Base-by-base conservation (phyloP, 1,140 invertebrate species). In the Drosophila ficusphila region DNA sequence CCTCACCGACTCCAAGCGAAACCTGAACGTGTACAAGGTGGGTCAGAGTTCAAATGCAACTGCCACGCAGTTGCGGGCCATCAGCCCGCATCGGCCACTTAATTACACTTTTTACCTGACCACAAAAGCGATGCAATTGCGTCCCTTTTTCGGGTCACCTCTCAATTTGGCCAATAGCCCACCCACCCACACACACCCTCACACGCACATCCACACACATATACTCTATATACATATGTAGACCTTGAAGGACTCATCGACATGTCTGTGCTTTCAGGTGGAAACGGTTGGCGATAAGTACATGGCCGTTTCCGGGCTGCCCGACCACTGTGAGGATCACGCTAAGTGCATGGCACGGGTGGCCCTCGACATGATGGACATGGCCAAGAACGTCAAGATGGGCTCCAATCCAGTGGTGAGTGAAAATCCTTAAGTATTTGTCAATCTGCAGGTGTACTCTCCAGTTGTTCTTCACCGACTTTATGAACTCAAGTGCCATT, bases 201-300 rank as follows among this genome's bases (percentile, higher is more conserved):
- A 51, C 12, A 21, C 14, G 4, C 14, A n/a, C n/a, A n/a, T n/a
- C 11, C 14, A 31, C 29, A 21, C 34, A 19, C 29, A 25, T 3
- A 9, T 14, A 7, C n/a, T n/a, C 38, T 33, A 16, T n/a, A n/a
- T n/a, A n/a, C n/a, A n/a, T n/a, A n/a, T n/a, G n/a, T n/a, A 1
- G 27, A 29, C 27, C 27, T 29, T 44, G 25, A 33, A 25, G 29
- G 14, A 42, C 29, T 48, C 44, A 56, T 60, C 39, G 41, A 34
- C 42, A 41, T 56, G 47, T 49, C 27, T 51, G 23, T 53, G 21
- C 36, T 76, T 81, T 68, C 91, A 99, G 98, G 98, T 99, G 33
- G 98, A 99, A 93, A 99, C 98, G n/a, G 97, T 99, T 16, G 98
- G 98, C 75, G 98, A 99, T 92, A 99, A 99, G 91, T 99, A 99